phyloP scores from a whole-genome alignment of 1,140 invertebrate genomes.

The Lanistes nyassanus region DNA sequence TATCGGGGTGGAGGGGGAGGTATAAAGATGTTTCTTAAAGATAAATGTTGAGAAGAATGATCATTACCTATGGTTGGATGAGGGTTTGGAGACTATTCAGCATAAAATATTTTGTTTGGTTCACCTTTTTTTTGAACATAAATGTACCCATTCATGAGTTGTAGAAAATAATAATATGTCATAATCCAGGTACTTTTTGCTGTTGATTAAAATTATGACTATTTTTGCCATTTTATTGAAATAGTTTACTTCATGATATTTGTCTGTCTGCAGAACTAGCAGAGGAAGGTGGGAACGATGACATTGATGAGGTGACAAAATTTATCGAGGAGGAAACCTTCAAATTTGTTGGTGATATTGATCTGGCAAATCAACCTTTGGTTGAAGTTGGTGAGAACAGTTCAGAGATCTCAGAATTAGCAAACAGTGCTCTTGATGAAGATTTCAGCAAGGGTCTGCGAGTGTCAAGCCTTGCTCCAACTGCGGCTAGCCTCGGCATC shows the following conservation, averaged over 20 bases:
- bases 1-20: neutral
- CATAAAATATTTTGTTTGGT: too few relatives aligned
- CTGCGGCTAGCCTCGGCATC: constrained; percentile 65
- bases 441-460: neutral
- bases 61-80: too few relatives aligned
- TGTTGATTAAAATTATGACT: too few relatives aligned
- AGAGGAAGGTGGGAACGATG: constrained; percentile 18
- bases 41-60: too few relatives aligned
- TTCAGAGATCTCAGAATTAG: neutral
- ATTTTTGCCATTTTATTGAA: too few relatives aligned
- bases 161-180: too few relatives aligned
- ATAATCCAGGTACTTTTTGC: neutral
- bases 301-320: constrained; percentile 28
- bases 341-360: constrained; percentile 19
- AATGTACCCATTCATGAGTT: too few relatives aligned
- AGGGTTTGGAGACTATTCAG: too few relatives aligned
- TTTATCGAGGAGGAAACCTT: constrained; percentile 41
- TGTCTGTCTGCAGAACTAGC: constrained; percentile 19
- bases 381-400: constrained; percentile 12
- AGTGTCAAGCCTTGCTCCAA: constrained; percentile 47
- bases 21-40: neutral
- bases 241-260: neutral
- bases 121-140: too few relatives aligned
- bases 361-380: neutral
- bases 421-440: constrained; percentile 8